Evolutionary conservation across 2,888 invertebrate species (phyloP), one percentile per base, ranked within the genome.

Genomic region (Andricus quercusramuli): DNA sequence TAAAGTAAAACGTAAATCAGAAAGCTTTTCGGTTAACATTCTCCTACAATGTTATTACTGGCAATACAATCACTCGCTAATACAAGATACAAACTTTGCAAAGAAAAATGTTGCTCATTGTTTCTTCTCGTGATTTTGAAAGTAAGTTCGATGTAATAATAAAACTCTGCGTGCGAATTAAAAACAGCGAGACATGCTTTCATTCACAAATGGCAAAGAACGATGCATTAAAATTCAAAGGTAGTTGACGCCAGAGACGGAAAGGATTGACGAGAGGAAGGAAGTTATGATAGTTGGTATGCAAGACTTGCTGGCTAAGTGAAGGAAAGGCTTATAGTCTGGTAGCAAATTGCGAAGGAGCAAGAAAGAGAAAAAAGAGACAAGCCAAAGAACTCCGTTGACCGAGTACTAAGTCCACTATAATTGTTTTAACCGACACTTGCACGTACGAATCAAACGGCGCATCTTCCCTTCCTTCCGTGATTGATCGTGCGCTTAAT

Each of bases 201-300:
- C 70, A 51, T 70, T 70, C 32, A 70, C 51, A 70, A 70, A 51
- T 70, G 51, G 70, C 25, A 51, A 51, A 70, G 70, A 70, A 47
- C 29, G 70, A 51, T 80, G 62, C 79, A 92, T 92, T 92, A 87
- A 90, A 88, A 92, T 92, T 92, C 92, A 91, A 83, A 62, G 78
- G 83, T 79, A 83, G 83, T 80, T 82, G 85, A 82, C 85, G 85
- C 65, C 83, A 85, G 85, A 86, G 88, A 86, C 88, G 89, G 88
- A 88, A 86, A 88, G 87, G 86, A 87, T 86, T 85, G 89, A 88
- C 88, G 85, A 87, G 89, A 91, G 92, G 92, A 92, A 92, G 92
- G 92, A 92, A 92, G 92, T 91, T 89, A 84, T 85, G 85, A 85
- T 89, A 85, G 89, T 92, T 92, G 88, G 89, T 90, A 92, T 92